Conservation (phyloP, 1,140 invertebrate species). For the Sesamia nonagrioides region DNA sequence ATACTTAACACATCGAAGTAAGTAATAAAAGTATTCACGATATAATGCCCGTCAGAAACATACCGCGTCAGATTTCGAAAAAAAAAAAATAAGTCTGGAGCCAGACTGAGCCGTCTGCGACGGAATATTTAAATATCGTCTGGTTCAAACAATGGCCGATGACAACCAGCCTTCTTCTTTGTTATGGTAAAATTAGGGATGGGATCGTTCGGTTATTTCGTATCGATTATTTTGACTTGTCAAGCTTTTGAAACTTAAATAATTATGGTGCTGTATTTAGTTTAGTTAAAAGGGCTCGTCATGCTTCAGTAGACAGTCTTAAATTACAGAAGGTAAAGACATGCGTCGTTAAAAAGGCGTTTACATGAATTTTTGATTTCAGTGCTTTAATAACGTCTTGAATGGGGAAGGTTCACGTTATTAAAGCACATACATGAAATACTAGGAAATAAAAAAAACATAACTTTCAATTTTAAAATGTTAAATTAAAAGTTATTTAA, state of each 20-base stretch:
- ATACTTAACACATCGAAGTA: slow-evolving; percentile 24
- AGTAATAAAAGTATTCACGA: slow-evolving; percentile 34
- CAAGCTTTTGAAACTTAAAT: background rate
- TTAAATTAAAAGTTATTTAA: no score
- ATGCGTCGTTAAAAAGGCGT: background rate
- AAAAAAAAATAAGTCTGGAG: slow-evolving; percentile 59
- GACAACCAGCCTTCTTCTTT: slow-evolving; percentile 70
- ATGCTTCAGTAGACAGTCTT: background rate
- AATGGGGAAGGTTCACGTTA: no score
- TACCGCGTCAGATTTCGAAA: slow-evolving; percentile 69
- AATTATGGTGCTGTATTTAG: background rate
- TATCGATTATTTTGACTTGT: slow-evolving; percentile 64
- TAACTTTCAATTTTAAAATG: no score
- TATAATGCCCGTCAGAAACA: slow-evolving; percentile 38
- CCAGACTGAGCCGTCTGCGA: slow-evolving; percentile 60
- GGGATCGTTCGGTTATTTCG: slow-evolving; percentile 62
- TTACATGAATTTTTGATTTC: no score
- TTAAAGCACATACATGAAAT: no score
- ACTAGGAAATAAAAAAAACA: no score
- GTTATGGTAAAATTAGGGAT: slow-evolving; percentile 81
- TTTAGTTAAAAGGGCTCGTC: background rate
- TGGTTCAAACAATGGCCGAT: slow-evolving; percentile 77
- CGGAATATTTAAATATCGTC: slow-evolving; percentile 84
- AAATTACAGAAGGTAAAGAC: background rate
- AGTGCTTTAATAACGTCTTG: no score